Evolutionary conservation across 2,113 vertebrate genomes (phyloP).

Genomic region (Parotia lawesii): DNA sequence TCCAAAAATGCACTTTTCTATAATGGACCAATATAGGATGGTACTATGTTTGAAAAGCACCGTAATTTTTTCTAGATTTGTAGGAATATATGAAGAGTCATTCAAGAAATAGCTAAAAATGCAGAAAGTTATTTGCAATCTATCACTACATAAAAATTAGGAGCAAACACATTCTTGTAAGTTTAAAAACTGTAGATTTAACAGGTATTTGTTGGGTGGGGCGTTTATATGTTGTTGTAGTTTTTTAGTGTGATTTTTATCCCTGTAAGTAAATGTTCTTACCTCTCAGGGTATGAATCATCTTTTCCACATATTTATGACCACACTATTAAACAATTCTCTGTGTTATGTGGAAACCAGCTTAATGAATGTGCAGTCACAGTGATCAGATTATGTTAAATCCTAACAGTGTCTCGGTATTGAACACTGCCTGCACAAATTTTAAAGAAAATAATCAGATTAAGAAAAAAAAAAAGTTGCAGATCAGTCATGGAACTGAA

Average conservation of each 20-base stretch:
- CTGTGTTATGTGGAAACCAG: not conserved
- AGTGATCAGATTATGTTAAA: not conserved
- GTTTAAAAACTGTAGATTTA: not conserved
- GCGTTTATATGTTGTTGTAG: rapidly evolving
- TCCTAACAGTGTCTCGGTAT: not conserved
- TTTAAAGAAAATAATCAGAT: not conserved
- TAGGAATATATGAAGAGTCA: not conserved
- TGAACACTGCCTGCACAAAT: not conserved
- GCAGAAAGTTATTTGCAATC: not conserved
- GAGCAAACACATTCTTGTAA: not conserved
- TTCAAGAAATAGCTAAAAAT: not conserved
- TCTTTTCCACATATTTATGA: not conserved
- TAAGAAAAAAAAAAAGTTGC: not conserved
- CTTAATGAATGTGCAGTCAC: not conserved
- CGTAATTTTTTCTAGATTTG: not conserved
- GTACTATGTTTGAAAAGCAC: not conserved
- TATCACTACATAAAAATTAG: not conserved
- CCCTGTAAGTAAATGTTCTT: not conserved
- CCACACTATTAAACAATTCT: not conserved
- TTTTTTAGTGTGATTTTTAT: not conserved
- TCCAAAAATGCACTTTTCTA: not conserved
- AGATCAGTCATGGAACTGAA: not conserved
- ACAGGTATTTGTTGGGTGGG: not conserved
- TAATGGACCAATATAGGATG: not conserved
- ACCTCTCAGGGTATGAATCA: not conserved